These are phyloP conservation scores for Solen grandis DNA, from an alignment of 1,140 invertebrate genomes.

Conservation along the genomic window DNA sequence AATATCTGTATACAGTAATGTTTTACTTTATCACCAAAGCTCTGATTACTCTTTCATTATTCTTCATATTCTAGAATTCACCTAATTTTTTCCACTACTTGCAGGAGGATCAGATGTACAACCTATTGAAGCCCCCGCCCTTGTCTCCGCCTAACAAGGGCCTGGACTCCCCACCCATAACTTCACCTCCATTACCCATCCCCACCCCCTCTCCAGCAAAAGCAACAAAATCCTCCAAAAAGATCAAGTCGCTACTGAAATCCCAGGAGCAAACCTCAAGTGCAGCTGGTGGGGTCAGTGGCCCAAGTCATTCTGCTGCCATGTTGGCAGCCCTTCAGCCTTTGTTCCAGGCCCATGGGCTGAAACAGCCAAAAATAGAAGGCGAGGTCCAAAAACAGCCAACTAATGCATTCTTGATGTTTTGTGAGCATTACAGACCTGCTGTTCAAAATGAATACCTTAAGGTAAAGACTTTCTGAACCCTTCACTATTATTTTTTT, in stretches of 20 bases:
- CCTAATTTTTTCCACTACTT: slow-evolving; percentile 11
- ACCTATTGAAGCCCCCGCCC: slow-evolving; percentile 59
- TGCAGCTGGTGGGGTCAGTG: no score
- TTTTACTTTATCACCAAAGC: no score
- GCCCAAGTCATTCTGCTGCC: no score
- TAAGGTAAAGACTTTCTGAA: slow-evolving; percentile 72
- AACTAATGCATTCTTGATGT: slow-evolving; percentile 77
- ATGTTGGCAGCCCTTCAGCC: slow-evolving; percentile 68
- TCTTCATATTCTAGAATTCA: no score
- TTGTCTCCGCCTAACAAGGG: slow-evolving; percentile 35
- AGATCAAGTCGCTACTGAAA: slow-evolving; percentile 34
- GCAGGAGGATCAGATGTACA: slow-evolving; percentile 72
- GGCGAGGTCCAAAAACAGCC: slow-evolving; percentile 72
- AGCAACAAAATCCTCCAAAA: slow-evolving; percentile 32
- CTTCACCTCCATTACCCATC: no score
- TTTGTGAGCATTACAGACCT: slow-evolving; percentile 72
- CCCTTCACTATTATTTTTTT: not conserved
- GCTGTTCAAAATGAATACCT: slow-evolving; percentile 74
- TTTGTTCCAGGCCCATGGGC: slow-evolving; percentile 61
- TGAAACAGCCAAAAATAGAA: no score
- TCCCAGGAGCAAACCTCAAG: slow-evolving; percentile 16
- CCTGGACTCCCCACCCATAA: no score
- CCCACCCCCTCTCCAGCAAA: not conserved
- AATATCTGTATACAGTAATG: no score
- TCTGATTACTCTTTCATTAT: no score